Conservation (phyloP, 2,797 vertebrate species). For the Rhinophrynus dorsalis region DNA sequence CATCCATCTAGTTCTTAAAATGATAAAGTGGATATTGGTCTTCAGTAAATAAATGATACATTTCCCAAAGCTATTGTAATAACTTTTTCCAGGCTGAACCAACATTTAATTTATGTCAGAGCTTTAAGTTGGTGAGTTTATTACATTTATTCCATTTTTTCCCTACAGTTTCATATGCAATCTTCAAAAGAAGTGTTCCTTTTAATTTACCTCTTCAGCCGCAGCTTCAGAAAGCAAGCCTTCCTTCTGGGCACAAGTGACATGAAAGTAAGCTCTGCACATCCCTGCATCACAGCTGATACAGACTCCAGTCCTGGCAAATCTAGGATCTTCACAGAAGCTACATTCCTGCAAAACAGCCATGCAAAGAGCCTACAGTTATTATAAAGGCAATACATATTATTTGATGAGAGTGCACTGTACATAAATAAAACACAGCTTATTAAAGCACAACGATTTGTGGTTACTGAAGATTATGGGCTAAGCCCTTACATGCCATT, state of each 20-base stretch:
- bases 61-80: background rate
- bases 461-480: no score
- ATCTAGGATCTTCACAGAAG: constrained; percentile 94
- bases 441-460: no score
- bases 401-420: no score
- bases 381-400: no score
- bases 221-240: constrained; percentile 96
- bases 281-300: constrained; percentile 98
- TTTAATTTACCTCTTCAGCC: constrained; percentile 86
- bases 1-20: no score
- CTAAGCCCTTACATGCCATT: no score
- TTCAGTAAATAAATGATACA: background rate
- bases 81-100: background rate
- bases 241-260: constrained; percentile 96
- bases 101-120: constrained; percentile 19
- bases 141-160: constrained; percentile 5
- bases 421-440: no score
- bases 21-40: constrained; percentile 5
- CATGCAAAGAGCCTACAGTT: no score
- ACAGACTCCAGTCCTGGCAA: constrained; percentile 95
- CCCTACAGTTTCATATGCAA: constrained; percentile 33
- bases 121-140: background rate
- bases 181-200: constrained; percentile 35
- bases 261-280: constrained; percentile 97
- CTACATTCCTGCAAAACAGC: constrained; percentile 85